Conservation (phyloP, 2,113 vertebrate species). For the Pimephales promelas region DNA sequence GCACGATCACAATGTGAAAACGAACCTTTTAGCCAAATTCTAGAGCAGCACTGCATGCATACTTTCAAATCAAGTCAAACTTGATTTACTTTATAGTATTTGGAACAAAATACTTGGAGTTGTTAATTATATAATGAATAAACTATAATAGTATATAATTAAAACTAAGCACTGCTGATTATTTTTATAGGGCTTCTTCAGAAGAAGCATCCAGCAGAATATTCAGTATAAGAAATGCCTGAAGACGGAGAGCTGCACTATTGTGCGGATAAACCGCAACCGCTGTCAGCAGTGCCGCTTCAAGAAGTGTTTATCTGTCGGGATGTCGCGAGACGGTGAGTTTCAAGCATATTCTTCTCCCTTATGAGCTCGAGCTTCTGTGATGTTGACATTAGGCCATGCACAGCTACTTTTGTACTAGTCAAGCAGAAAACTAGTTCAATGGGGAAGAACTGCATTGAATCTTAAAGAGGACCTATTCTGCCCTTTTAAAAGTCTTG, state of each 20-base stretch:
- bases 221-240: constrained; percentile 99
- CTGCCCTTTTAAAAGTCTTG: too few relatives aligned
- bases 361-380: neutral
- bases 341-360: too few relatives aligned
- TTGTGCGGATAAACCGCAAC: constrained; percentile 97
- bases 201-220: constrained; percentile 98
- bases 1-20: neutral
- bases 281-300: constrained; percentile 98
- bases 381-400: neutral
- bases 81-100: neutral
- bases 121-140: too few relatives aligned
- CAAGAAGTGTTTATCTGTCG: constrained; percentile 95
- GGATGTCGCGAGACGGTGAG: constrained; percentile 98
- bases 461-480: neutral
- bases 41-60: neutral
- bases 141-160: too few relatives aligned
- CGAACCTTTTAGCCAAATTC: neutral
- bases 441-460: neutral
- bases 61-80: neutral
- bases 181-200: constrained; percentile 88
- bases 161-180: too few relatives aligned
- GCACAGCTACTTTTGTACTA: neutral
- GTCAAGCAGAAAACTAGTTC: neutral
- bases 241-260: constrained; percentile 95
- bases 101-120: neutral